Conservation (phyloP, 1,140 invertebrate species). For the Chironomus tepperi region DNA sequence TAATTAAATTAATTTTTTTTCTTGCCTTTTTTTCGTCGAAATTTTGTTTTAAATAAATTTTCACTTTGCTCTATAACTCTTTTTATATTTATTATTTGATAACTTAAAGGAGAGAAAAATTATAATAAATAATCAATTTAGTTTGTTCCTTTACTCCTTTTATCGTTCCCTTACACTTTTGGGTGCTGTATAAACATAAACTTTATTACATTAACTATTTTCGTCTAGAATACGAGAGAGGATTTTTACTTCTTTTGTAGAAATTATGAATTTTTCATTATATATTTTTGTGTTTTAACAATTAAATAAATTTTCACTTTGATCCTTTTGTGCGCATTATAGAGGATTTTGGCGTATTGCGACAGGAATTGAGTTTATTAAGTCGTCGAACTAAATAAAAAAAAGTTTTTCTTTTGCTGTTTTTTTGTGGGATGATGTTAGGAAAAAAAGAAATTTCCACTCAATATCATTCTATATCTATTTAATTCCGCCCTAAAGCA, state of each 20-base stretch:
- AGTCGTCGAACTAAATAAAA: background rate
- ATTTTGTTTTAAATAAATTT: slow-evolving; percentile 4
- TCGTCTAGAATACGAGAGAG: background rate
- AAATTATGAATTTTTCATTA: too few species aligned
- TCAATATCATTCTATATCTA: background rate
- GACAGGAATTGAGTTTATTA: background rate
- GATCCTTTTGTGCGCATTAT: slow-evolving; percentile 17
- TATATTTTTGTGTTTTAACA: background rate
- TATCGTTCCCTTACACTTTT: too few species aligned
- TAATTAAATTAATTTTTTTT: slow-evolving; percentile 10
- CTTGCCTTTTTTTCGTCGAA: background rate
- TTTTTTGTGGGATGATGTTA: background rate
- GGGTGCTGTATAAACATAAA: too few species aligned
- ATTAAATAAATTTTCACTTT: slow-evolving; percentile 17
- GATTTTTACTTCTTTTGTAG: too few species aligned
- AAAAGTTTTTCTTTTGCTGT: background rate
- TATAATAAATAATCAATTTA: slow-evolving; percentile 21
- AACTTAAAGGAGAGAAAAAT: background rate
- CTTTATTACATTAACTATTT: background rate
- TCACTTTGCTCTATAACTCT: background rate
- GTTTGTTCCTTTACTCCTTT: background rate
- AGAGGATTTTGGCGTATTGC: background rate
- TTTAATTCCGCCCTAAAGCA: slow-evolving; percentile 21
- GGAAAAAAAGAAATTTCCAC: background rate
- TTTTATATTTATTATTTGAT: too few species aligned